phyloP scores from a whole-genome alignment of 2,888 invertebrate species.

The Protonemura montana region DNA sequence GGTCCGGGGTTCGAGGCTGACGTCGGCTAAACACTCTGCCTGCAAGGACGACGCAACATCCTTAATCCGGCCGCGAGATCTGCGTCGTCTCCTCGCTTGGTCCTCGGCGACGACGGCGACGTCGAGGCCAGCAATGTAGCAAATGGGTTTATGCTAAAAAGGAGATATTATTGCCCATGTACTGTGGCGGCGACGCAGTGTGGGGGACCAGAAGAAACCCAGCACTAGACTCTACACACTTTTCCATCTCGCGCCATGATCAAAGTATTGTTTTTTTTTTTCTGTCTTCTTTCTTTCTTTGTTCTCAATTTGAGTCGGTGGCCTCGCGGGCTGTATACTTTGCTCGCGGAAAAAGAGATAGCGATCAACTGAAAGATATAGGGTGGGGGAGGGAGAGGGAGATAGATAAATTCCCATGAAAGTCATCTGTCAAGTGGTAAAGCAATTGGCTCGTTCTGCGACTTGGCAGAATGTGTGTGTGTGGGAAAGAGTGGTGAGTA shows the following conservation, averaged over 20 bases:
- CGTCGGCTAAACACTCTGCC: background rate
- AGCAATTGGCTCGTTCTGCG: slow-evolving; percentile 37
- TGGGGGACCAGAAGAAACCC: background rate
- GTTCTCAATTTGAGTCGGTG: slow-evolving; percentile 37
- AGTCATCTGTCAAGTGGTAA: slow-evolving; percentile 39
- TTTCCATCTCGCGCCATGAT: slow-evolving; percentile 30
- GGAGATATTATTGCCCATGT: slow-evolving; percentile 33
- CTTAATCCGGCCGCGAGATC: background rate
- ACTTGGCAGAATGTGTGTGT: slow-evolving; percentile 37
- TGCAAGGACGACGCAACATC: background rate
- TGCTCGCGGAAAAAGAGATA: background rate
- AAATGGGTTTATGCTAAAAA: slow-evolving; percentile 42
- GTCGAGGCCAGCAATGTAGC: slow-evolving; percentile 18
- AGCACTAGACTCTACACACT: background rate
- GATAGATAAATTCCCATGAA: slow-evolving; percentile 39
- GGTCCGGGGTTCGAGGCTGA: background rate
- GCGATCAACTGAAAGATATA: background rate
- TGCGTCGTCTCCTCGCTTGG: background rate
- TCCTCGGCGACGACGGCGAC: background rate
- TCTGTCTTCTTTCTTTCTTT: slow-evolving; percentile 20
- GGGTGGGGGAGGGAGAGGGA: background rate
- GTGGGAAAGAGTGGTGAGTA: background rate
- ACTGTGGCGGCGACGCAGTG: background rate
- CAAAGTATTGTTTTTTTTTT: slow-evolving; percentile 29
- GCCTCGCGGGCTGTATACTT: background rate